Percentiles rank a stretch among this genome's conserved stretches.
These are phyloP conservation scores for Podarcis cretensis DNA, from an alignment of 2,113 vertebrate genomes.

Conservation along the genomic window DNA sequence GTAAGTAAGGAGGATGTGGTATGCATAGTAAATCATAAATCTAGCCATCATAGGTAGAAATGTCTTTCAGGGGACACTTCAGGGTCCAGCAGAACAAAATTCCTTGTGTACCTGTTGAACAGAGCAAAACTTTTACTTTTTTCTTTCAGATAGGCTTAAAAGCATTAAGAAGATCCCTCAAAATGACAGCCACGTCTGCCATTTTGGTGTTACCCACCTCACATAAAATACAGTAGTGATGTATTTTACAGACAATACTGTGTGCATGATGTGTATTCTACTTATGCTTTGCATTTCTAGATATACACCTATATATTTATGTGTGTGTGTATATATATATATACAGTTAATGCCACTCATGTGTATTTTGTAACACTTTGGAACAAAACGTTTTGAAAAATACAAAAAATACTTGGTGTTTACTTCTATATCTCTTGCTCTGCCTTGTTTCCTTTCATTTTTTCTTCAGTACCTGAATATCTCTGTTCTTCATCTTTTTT, in stretches of 20 bases:
- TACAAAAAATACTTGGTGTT: conserved; percentile 29
- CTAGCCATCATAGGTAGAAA: conserved; percentile 4
- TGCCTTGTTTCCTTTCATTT: conserved; percentile 49
- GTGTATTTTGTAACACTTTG: conserved; percentile 64
- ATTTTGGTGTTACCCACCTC: conserved; percentile 78
- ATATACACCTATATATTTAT: conserved; percentile 73
- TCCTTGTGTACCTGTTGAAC: conserved; percentile 58
- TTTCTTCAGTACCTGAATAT: conserved; percentile 56
- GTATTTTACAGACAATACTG: conserved; percentile 78
- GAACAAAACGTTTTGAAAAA: conserved; percentile 63
- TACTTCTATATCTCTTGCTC: conserved; percentile 46
- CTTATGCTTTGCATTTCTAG: conserved; percentile 68
- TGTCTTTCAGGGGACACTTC: conserved; percentile 28
- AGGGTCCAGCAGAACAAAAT: conserved; percentile 9
- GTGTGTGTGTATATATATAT: conserved; percentile 62
- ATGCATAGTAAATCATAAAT: neutral
- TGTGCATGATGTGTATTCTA: conserved; percentile 76
- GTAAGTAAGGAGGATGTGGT: neutral
- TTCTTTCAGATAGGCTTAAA: conserved; percentile 80
- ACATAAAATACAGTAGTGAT: conserved; percentile 79
- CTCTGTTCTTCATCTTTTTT: conserved; percentile 63
- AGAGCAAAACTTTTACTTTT: conserved; percentile 75
- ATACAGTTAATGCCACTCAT: conserved; percentile 64
- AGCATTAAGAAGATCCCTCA: conserved; percentile 76
- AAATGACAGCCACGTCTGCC: conserved; percentile 73